Conservation (phyloP, 2,888 invertebrate genomes). For the Drosophila conformis region DNA sequence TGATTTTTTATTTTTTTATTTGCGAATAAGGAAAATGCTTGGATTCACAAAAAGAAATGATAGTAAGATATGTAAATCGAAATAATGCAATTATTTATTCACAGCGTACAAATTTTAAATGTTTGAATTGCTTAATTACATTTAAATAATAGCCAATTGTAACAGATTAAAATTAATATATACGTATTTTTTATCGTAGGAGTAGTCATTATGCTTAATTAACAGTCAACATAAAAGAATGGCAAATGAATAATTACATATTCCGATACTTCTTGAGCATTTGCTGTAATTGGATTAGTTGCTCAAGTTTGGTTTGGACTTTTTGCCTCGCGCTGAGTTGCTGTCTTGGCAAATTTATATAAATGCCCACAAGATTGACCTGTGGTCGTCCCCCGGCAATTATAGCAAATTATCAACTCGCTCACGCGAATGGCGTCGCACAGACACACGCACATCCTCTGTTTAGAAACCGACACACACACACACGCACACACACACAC, state of each 20-base stretch:
- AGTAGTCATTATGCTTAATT: constrained; percentile 1
- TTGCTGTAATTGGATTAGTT: constrained; percentile 59
- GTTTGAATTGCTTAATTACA: not conserved
- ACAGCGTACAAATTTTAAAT: not conserved
- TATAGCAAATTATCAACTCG: constrained; percentile 79
- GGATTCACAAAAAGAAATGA: not conserved
- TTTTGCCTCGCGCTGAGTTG: constrained; percentile 43
- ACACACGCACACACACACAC: constrained; percentile 24
- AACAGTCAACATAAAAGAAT: not conserved
- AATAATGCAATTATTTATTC: not conserved
- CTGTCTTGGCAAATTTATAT: constrained; percentile 71
- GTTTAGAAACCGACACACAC: constrained; percentile 10
- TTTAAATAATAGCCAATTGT: not conserved
- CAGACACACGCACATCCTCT: constrained; percentile 41
- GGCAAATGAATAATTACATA: not conserved
- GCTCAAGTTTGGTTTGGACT: constrained; percentile 51
- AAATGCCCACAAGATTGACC: constrained; percentile 78
- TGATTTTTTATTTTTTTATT: not conserved
- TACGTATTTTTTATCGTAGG: not conserved
- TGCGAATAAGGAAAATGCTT: not conserved
- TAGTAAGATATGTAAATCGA: not conserved
- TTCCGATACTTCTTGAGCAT: not conserved
- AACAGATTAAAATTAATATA: not conserved
- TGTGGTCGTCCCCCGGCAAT: constrained; percentile 75
- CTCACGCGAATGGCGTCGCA: constrained; percentile 62